Percentiles rank a stretch among this genome's conserved stretches.
Conservation (phyloP, 1,140 invertebrate genomes). For the Ostrea edulis region DNA sequence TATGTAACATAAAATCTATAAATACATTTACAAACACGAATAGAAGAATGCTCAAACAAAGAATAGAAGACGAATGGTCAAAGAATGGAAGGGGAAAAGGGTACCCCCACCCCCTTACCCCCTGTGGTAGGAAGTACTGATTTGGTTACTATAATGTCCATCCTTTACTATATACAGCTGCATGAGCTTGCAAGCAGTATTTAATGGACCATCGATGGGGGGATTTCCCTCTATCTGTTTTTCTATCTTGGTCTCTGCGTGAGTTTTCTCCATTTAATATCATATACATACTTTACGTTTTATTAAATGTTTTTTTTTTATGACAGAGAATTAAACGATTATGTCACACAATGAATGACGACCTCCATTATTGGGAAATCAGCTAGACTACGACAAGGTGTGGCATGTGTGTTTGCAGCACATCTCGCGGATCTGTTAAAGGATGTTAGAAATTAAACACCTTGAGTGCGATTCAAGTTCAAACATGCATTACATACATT, state of each 20-base stretch:
- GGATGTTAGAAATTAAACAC: not conserved
- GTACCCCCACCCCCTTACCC: too few relatives aligned
- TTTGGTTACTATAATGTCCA: too few relatives aligned
- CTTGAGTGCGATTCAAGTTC: not conserved
- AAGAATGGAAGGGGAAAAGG: too few relatives aligned
- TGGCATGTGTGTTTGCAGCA: not conserved
- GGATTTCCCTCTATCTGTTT: not conserved
- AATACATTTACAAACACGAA: too few relatives aligned
- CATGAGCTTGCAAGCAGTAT: too few relatives aligned
- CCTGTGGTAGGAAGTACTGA: too few relatives aligned
- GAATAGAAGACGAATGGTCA: too few relatives aligned
- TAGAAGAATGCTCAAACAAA: too few relatives aligned
- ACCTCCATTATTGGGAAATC: not conserved
- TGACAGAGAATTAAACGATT: not conserved
- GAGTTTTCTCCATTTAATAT: not conserved
- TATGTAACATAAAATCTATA: too few relatives aligned
- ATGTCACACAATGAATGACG: not conserved
- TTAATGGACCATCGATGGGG: not conserved
- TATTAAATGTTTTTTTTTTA: not conserved
- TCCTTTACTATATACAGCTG: too few relatives aligned
- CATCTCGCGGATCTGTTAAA: not conserved
- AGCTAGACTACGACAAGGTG: not conserved
- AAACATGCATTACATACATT: conserved; percentile 9
- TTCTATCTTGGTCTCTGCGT: not conserved
- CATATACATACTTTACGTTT: not conserved